Base-by-base conservation (phyloP, 2,888 invertebrate genomes). In the Strigamia transsilvanica region DNA sequence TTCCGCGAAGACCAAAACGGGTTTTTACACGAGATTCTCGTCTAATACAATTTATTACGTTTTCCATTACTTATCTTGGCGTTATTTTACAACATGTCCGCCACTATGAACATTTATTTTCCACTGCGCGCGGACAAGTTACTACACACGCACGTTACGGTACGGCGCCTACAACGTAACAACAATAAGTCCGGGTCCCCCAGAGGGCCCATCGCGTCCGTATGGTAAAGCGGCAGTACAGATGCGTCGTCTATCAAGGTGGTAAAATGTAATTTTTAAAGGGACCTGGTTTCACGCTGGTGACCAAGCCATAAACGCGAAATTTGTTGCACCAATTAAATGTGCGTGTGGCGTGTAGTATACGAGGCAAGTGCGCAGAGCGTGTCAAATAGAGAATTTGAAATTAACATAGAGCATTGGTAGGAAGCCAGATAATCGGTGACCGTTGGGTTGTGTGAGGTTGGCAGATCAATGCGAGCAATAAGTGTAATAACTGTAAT, bases 401-500 rank as follows among this genome's bases (percentile, higher is more conserved):
- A 73, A 32, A 73, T 73, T 73, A 73, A 73, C 73, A 73, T 73
- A 73, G 27, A 73, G 56, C 56, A 56, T 56, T 18, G 56, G 56
- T 56, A 56, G n/a, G 13, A 32, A 13, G 73, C 73, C 73, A 73
- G 73, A 73, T 73, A 73, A 73, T 73, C 73, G 73, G 73, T 73
- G 73, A 73, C 73, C 73, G 73, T 56, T 56, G 56, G 56, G 9
- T 56, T 56, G 73, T 73, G 73, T 73, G 73, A 73, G 73, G 73
- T 73, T 73, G 73, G 27, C 27, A 73, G 73, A 73, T 73, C 73
- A 73, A 73, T 73, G 73, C 73, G 32, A 73, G 73, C 73, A 73
- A 73, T 73, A 73, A 73, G 73, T 73, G 73, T 73, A 73, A 73
- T 73, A 73, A 73, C 73, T 73, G 73, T 73, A 73, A 73, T 73